Conservation (phyloP, 2,113 vertebrate species). For the Chamaea fasciata region DNA sequence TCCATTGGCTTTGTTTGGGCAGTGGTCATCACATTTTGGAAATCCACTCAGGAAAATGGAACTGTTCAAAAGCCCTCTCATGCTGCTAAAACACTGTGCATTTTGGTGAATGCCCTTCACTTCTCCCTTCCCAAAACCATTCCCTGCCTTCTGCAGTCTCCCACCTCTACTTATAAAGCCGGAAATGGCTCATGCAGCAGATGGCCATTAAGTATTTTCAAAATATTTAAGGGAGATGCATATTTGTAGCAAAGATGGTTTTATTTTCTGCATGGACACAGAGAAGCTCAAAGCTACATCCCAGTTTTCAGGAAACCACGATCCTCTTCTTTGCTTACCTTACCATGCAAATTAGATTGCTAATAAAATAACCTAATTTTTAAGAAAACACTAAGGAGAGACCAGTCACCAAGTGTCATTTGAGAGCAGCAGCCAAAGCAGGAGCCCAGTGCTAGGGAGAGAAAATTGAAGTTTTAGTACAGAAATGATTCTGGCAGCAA, state of each 20-base stretch:
- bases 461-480: not conserved
- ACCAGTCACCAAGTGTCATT: not conserved
- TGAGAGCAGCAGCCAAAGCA: not conserved
- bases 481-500: not conserved
- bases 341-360: not conserved
- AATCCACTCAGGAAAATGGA: not conserved
- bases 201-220: not conserved
- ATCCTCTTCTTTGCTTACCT: not conserved
- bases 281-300: not conserved
- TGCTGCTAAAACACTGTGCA: not conserved
- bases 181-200: not conserved
- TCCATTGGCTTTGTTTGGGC: not conserved
- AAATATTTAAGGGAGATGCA: conserved; percentile 15
- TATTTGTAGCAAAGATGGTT: not conserved
- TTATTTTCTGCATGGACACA: not conserved
- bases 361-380: not conserved
- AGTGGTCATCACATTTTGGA: not conserved
- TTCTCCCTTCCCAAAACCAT: not conserved
- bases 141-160: not conserved
- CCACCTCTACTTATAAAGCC: not conserved
- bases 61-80: not conserved
- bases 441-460: not conserved
- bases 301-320: not conserved
- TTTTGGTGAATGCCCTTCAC: not conserved
- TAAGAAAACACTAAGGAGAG: not conserved